phyloP scores from a whole-genome alignment of 2,888 invertebrate species.

The Caenorhabditis uteleia region DNA sequence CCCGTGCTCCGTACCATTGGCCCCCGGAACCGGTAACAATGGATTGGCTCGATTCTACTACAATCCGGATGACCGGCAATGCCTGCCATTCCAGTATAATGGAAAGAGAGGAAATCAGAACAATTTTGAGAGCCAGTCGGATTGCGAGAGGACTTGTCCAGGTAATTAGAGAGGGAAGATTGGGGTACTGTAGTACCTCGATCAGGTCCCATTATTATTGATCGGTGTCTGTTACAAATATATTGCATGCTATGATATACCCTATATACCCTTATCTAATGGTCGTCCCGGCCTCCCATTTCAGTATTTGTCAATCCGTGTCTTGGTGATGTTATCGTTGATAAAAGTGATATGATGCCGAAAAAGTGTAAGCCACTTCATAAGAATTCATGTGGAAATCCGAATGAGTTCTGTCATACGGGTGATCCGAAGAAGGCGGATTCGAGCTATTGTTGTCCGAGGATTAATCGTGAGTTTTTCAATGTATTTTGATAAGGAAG shows the following conservation, averaged over 20 bases:
- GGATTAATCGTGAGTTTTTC: conserved; percentile 44
- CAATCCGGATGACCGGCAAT: conserved; percentile 68
- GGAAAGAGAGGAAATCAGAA: conserved; percentile 68
- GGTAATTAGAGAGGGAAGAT: conserved; percentile 55
- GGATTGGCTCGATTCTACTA: conserved; percentile 65
- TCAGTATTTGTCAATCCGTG: conserved; percentile 62
- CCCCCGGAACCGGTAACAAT: conserved; percentile 68
- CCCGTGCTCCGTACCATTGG: conserved; percentile 69
- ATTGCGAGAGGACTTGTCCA: conserved; percentile 68
- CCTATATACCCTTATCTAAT: background rate
- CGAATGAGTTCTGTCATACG: conserved; percentile 49
- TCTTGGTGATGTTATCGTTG: conserved; percentile 44
- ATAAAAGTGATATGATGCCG: conserved; percentile 22
- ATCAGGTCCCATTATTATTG: no score
- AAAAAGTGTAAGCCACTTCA: conserved; percentile 39
- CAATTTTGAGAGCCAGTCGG: conserved; percentile 64
- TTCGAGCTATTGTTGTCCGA: conserved; percentile 50
- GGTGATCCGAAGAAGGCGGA: conserved; percentile 34
- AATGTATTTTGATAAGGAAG: background rate
- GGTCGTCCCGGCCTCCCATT: conserved; percentile 5
- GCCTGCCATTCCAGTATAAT: conserved; percentile 69
- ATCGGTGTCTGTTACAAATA: no score
- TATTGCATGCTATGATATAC: no score
- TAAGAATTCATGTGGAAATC: conserved; percentile 22
- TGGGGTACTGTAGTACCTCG: no score